phyloP scores from a whole-genome alignment of 1,140 invertebrate species.

The Oryzaephilus surinamensis region DNA sequence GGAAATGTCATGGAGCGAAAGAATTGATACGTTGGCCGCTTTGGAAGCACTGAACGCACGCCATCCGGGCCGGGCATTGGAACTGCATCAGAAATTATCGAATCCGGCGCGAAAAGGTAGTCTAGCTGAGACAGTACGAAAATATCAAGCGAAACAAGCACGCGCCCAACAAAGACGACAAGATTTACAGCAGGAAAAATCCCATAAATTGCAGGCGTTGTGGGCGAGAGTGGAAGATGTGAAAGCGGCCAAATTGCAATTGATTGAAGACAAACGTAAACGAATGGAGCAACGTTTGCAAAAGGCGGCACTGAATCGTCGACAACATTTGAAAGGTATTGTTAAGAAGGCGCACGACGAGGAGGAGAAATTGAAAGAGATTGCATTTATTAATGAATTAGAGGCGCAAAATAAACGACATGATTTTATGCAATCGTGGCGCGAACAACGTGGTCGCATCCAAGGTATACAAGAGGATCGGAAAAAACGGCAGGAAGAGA shows the following conservation, averaged over 20 bases:
- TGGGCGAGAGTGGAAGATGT: constrained; percentile 87
- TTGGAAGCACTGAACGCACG: constrained; percentile 66
- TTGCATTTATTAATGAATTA: constrained; percentile 94
- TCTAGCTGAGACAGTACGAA: constrained; percentile 61
- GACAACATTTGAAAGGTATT: constrained; percentile 63
- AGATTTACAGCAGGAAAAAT: constrained; percentile 71
- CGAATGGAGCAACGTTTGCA: constrained; percentile 65
- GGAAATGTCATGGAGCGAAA: constrained; percentile 63
- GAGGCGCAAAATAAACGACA: constrained; percentile 88
- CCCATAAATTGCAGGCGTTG: constrained; percentile 73
- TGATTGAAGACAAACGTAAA: constrained; percentile 74
- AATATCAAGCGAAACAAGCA: constrained; percentile 82
- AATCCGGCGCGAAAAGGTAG: constrained; percentile 78
- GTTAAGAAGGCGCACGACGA: constrained; percentile 94
- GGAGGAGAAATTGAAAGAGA: constrained; percentile 93
- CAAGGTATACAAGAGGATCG: constrained; percentile 57
- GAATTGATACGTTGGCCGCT: constrained; percentile 64
- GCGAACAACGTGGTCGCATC: constrained; percentile 73
- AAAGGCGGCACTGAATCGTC: constrained; percentile 84
- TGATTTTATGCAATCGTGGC: constrained; percentile 73
- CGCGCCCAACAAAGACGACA: constrained; percentile 69
- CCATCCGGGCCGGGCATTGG: constrained; percentile 78
- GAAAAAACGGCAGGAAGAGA: constrained; percentile 68
- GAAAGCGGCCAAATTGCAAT: constrained; percentile 72
- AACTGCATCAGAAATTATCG: constrained; percentile 87